Percentiles rank a stretch among this genome's conserved stretches.
These are phyloP conservation scores for Peromyscus attwateri DNA, from an alignment of 2,797 vertebrate genomes.

Conservation along the genomic window DNA sequence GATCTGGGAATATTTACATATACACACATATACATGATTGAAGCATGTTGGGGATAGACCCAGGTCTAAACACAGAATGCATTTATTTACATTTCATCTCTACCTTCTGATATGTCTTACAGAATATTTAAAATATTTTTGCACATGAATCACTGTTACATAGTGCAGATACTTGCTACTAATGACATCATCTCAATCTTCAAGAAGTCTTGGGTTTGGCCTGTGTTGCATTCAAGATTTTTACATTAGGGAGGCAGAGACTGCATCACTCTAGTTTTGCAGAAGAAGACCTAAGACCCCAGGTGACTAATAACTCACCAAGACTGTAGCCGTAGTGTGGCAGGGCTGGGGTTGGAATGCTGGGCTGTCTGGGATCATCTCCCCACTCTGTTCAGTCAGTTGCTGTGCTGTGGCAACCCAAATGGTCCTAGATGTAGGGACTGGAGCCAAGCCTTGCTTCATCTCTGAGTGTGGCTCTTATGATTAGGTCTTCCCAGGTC, in stretches of 20 bases:
- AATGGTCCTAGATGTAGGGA: not conserved
- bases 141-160: not conserved
- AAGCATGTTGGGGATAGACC: not conserved
- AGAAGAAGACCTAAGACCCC: constrained; percentile 18
- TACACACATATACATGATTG: not conserved
- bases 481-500: not conserved
- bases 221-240: not conserved
- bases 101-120: not conserved
- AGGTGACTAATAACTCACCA: not conserved
- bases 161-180: not conserved
- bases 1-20: not conserved
- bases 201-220: not conserved
- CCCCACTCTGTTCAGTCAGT: not conserved
- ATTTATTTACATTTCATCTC: not conserved
- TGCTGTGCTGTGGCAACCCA: not conserved
- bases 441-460: not conserved
- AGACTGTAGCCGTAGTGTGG: not conserved
- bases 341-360: not conserved
- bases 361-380: not conserved
- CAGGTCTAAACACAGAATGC: not conserved
- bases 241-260: not conserved
- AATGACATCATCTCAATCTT: not conserved
- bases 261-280: not conserved
- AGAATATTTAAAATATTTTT: not conserved
- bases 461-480: not conserved